These are phyloP conservation scores for Koerneria pararmatus DNA, from an alignment of 2,888 invertebrate species.

Conservation along the genomic window DNA sequence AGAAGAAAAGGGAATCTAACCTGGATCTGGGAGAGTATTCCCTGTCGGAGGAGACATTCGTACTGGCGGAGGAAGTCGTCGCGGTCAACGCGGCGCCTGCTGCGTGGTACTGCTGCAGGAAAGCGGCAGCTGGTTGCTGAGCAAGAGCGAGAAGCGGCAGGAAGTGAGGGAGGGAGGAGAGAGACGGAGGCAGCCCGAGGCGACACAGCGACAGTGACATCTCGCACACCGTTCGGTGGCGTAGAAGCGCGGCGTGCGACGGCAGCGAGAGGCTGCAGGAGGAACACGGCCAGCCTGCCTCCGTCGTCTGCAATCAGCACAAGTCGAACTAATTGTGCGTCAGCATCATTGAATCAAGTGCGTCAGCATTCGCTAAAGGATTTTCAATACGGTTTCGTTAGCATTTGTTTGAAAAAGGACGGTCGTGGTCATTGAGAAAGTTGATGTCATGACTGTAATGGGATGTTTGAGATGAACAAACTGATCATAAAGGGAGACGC, in stretches of 20 bases:
- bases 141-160: constrained; percentile 21
- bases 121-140: too few relatives aligned
- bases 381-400: background rate
- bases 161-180: constrained; percentile 14
- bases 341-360: too few relatives aligned
- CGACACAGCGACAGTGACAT: constrained; percentile 19
- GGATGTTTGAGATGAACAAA: background rate
- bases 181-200: constrained; percentile 8
- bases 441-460: background rate
- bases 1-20: too few relatives aligned
- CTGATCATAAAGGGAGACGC: background rate
- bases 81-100: too few relatives aligned
- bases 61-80: too few relatives aligned
- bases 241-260: background rate
- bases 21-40: too few relatives aligned
- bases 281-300: constrained; percentile 33
- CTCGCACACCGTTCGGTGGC: constrained; percentile 10
- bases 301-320: too few relatives aligned
- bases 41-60: too few relatives aligned
- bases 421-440: background rate
- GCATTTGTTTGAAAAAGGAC: background rate
- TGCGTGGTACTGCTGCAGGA: too few relatives aligned
- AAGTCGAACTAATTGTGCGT: too few relatives aligned
- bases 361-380: too few relatives aligned
- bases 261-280: constrained; percentile 26